Base-by-base conservation (phyloP, 2,888 invertebrate species). In the Cylindroiulus punctatus region DNA sequence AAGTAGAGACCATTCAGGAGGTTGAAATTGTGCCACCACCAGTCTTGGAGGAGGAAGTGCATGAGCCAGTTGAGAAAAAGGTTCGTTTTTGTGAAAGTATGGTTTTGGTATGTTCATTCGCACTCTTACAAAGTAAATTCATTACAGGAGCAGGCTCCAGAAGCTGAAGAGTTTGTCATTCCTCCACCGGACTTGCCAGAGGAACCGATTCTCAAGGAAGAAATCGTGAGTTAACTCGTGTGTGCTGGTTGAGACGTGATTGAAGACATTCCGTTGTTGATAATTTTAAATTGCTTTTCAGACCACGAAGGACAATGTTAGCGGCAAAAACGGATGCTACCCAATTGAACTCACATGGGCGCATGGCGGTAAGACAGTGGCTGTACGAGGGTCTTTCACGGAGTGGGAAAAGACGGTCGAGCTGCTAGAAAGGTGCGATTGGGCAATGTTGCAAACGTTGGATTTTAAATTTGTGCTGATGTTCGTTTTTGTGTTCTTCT, bases 401-500 rank as follows among this genome's bases (percentile, higher is more conserved):
- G 82, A 85, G n/a, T 87, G 87, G 87, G 85, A 85, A 82, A 85
- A 87, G 32, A 32, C 85, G 19, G 81, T 87, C 12, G 81, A 87
- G 3, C 83, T 87, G 8, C 42, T 87, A 52, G 82, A 87, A 81
- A 87, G 85, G 87, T 87, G 52, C 14, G 86, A 4, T 85, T 10
- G 65, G 10, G 10, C 26, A 42, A 10, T 30, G 12, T 12, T 44
- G 26, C 17, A 84, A 1, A 17, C 26, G 32, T 17, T 10, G 17
- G 30, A 22, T 83, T 83, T 32, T 4, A 81, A 81, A 26, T 44
- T 32, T 14, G 14, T 84, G 22, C 17, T 12, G 10, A 32, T 26
- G 14, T 32, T 1, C 26, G 52, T 52, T 47, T 8, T 26, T 52
- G n/a, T n/a, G n/a, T n/a, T 57, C 32, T 76, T 85, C 26, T 85